These are phyloP conservation scores for Cheracebus regulus DNA, from an alignment of 2,797 vertebrate species.

Conservation along the genomic window DNA sequence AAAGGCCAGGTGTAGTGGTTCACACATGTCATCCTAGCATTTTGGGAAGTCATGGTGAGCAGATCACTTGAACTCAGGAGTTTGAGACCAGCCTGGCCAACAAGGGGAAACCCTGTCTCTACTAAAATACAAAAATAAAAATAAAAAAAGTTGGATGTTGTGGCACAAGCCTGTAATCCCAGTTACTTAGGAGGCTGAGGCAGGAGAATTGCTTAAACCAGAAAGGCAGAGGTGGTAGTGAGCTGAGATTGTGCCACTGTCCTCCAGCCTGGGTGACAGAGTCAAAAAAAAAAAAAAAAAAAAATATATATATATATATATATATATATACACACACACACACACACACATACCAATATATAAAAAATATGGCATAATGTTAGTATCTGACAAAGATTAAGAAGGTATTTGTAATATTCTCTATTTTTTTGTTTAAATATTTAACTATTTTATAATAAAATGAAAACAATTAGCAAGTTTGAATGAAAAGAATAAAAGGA, in stretches of 20 bases:
- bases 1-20: not conserved
- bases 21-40: not conserved
- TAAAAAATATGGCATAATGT: not conserved
- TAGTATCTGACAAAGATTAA: not conserved
- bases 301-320: too few species aligned
- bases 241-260: not conserved
- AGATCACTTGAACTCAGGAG: not conserved
- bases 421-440: slow-evolving; percentile 11
- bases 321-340: too few species aligned
- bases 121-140: not conserved
- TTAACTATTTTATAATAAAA: slow-evolving; percentile 25
- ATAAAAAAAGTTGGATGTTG: too few species aligned
- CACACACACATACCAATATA: not conserved
- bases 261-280: not conserved
- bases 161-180: not conserved
- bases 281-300: too few species aligned
- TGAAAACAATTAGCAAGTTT: not conserved
- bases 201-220: not conserved
- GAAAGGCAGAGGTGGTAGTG: not conserved
- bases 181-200: not conserved
- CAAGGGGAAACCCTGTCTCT: not conserved
- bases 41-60: not conserved
- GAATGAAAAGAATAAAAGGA: slow-evolving; percentile 7
- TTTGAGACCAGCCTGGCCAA: not conserved
- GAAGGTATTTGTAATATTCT: not conserved